phyloP scores from a whole-genome alignment of 1,140 invertebrate species.

The Caerostris extrusa region DNA sequence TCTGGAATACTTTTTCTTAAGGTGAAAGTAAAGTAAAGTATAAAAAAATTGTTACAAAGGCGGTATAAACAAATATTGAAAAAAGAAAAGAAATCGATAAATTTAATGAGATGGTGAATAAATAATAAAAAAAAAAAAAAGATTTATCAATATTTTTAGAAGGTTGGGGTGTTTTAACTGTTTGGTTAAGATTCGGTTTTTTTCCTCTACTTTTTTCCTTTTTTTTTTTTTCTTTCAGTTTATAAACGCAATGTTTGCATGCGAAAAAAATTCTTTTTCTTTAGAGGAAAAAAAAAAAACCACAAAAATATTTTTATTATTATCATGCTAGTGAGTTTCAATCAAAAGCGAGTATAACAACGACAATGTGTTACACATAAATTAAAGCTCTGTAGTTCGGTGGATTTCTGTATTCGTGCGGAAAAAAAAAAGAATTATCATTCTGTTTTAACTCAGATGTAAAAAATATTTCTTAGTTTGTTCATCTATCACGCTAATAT shows the following conservation, averaged over 20 bases:
- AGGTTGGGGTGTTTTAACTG: neutral
- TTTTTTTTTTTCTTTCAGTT: neutral
- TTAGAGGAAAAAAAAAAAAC: neutral
- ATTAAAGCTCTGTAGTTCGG: neutral
- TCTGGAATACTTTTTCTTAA: neutral
- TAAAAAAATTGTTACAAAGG: too few species aligned
- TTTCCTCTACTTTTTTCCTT: neutral
- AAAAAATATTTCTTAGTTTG: too few species aligned
- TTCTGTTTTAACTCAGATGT: too few species aligned
- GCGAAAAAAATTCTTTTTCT: neutral
- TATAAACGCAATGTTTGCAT: neutral
- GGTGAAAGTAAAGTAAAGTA: too few species aligned
- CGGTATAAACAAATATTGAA: neutral
- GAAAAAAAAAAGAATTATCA: neutral
- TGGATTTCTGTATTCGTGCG: neutral
- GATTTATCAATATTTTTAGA: neutral
- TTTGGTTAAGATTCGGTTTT: neutral
- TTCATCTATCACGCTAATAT: too few species aligned
- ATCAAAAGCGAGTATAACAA: neutral
- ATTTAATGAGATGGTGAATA: neutral
- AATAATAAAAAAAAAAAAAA: neutral
- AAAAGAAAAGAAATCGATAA: neutral
- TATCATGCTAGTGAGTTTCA: neutral
- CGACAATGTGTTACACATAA: neutral
- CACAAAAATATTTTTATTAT: too few species aligned